Evolutionary conservation across 1,140 invertebrate genomes (phyloP).

Genomic region (Fopius arisanus): DNA sequence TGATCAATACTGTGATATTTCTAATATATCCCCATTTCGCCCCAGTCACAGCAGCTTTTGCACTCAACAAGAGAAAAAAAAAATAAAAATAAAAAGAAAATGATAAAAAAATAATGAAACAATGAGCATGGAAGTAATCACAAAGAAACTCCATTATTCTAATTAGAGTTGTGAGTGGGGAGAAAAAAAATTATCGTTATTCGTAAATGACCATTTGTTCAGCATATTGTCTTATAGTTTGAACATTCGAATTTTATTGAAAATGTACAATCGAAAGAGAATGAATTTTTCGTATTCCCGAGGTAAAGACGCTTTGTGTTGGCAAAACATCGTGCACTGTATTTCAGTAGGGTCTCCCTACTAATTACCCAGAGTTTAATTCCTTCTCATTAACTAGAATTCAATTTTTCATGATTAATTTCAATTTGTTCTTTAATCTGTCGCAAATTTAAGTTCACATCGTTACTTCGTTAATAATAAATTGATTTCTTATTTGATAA

Average conservation of each 20-base stretch:
- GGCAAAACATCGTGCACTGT: background rate
- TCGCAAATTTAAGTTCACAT: conserved; percentile 54
- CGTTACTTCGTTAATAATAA: conserved; percentile 61
- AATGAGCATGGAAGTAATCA: background rate
- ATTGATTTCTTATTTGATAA: conserved; percentile 56
- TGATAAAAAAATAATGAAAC: background rate
- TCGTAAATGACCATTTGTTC: background rate
- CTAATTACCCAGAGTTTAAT: conserved; percentile 40
- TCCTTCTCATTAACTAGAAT: conserved; percentile 9
- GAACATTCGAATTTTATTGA: conserved; percentile 2
- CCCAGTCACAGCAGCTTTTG: background rate
- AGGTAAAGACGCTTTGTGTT: background rate
- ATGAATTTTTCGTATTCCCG: conserved; percentile 9
- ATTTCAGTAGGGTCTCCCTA: background rate
- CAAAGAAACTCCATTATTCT: background rate
- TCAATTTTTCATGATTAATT: background rate
- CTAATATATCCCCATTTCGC: background rate
- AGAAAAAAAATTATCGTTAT: background rate
- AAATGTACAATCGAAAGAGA: conserved; percentile 4
- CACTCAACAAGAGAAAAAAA: background rate
- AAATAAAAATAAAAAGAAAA: background rate
- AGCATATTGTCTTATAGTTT: background rate
- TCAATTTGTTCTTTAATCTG: background rate
- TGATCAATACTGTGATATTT: background rate
- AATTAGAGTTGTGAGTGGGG: background rate